Evolutionary conservation across 2,113 vertebrate genomes (phyloP).

Genomic region (Manacus vitellinus): DNA sequence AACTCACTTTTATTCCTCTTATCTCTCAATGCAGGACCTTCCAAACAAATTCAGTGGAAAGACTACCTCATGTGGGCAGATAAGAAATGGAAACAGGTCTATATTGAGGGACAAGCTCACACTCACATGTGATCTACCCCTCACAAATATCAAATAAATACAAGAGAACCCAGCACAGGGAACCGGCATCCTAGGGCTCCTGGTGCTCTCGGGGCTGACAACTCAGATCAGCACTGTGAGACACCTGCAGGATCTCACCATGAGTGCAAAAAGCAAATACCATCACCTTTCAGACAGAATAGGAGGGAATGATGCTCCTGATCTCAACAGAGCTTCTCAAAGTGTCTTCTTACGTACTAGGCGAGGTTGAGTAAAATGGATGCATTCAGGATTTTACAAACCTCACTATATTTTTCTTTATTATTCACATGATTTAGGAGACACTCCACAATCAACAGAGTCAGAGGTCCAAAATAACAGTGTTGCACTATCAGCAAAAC

Average conservation of each 20-base stretch:
- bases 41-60: background rate
- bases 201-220: background rate
- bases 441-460: background rate
- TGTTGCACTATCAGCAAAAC: background rate
- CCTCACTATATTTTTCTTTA: background rate
- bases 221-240: background rate
- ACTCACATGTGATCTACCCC: background rate
- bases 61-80: fast-evolving
- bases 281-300: background rate
- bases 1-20: background rate
- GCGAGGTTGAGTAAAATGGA: background rate
- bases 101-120: background rate
- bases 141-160: background rate
- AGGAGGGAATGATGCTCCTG: background rate
- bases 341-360: background rate
- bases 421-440: background rate
- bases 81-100: background rate
- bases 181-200: background rate
- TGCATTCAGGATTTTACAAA: background rate
- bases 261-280: fast-evolving
- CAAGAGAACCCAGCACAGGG: background rate
- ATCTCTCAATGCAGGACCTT: background rate
- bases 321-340: background rate
- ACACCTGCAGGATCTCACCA: background rate
- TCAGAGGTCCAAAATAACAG: background rate